Percentiles rank a stretch among this genome's conserved stretches.
phyloP scores from a whole-genome alignment of 2,113 vertebrate species.

The Clarias batrachus region DNA sequence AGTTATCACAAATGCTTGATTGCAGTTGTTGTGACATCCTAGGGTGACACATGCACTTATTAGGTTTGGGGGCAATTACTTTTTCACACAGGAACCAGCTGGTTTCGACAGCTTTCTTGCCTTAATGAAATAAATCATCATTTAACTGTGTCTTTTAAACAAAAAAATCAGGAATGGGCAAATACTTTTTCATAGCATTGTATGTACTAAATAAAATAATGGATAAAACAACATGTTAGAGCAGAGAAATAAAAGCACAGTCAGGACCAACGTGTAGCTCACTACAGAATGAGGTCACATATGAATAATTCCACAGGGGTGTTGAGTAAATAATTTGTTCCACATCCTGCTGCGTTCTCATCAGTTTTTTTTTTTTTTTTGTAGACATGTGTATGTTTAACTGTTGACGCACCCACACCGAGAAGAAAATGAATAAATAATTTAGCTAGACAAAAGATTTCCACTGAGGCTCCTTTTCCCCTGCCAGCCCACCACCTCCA shows the following conservation, averaged over 20 bases:
- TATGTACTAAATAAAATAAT: neutral
- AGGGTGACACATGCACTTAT: too few relatives aligned
- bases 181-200: too few relatives aligned
- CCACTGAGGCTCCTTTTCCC: neutral
- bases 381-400: neutral
- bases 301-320: neutral
- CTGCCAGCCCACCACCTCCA: neutral
- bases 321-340: neutral
- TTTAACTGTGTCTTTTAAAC: too few relatives aligned
- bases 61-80: too few relatives aligned
- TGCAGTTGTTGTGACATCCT: too few relatives aligned
- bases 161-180: too few relatives aligned
- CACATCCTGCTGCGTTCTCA: neutral
- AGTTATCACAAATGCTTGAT: too few relatives aligned
- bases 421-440: neutral
- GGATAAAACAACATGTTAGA: too few relatives aligned
- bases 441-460: neutral
- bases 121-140: too few relatives aligned
- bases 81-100: too few relatives aligned
- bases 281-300: neutral
- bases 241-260: neutral
- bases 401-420: neutral
- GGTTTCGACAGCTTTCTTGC: too few relatives aligned
- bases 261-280: neutral
- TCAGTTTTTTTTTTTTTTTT: neutral